Base-by-base conservation (phyloP, 2,888 invertebrate genomes). In the Lucinisca nassula region DNA sequence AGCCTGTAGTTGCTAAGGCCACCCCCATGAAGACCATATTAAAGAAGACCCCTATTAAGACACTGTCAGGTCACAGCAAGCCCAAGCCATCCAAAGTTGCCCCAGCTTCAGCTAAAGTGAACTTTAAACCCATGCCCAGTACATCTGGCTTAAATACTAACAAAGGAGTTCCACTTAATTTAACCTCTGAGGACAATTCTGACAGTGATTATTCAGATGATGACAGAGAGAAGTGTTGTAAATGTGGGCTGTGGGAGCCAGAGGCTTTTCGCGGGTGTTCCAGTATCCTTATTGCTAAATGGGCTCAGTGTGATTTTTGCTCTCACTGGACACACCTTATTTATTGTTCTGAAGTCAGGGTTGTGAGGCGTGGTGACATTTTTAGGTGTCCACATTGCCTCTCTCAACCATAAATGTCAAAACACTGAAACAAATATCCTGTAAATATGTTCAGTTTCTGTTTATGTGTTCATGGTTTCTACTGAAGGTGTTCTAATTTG, bases 291-390 rank as follows among this genome's bases (percentile, higher is more conserved):
- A n/a, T n/a, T n/a, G n/a, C n/a, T n/a, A n/a, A n/a, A n/a, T n/a
- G 79, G 79, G 79, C 32, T 14, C 37, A 79, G 49, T 79, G 79
- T 70, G 79, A 79, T 35, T 61, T 78, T 1, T 78, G 61, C 32
- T 17, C 2, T 17, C 78, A 78, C 67, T 78, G 78, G 61, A 38
- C 61, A 78, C 49, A 75, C 35, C 38, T 76, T 6, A 55, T 24
- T 3, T 55, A 76, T 76, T 76, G 76, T 37, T 32, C 35, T n/a
- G 37, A 55, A 12, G 76, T 55, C 6, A 76, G 35, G 14, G 51
- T 76, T 24, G 6, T 55, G n/a, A n/a, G n/a, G n/a, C n/a, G n/a
- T n/a, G n/a, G n/a, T n/a, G n/a, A n/a, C n/a, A n/a, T n/a, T n/a
- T 76, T 55, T 37, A 76, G 76, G 24, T 76, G 76, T 24, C 76